Evolutionary conservation across 2,888 invertebrate genomes (phyloP).

Genomic region (Sialis fuliginosa): DNA sequence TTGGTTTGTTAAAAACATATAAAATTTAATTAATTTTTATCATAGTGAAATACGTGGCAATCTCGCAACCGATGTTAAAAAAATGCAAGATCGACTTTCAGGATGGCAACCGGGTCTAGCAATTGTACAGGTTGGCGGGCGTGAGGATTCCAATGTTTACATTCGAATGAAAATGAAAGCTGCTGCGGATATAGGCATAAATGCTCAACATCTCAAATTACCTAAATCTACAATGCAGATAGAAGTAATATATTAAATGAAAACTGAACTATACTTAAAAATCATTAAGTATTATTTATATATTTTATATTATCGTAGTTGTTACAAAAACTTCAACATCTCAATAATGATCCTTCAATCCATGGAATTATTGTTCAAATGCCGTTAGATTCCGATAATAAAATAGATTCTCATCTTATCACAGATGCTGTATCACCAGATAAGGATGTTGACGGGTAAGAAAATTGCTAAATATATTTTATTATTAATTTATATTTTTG

Average conservation of each 20-base stretch:
- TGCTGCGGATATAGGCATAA: slow-evolving; percentile 78
- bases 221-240: slow-evolving; percentile 63
- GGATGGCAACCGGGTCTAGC: slow-evolving; percentile 62
- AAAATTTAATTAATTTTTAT: slow-evolving; percentile 8
- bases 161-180: slow-evolving; percentile 91
- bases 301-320: slow-evolving; percentile 30
- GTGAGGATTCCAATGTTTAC: slow-evolving; percentile 97
- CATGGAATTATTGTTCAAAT: slow-evolving; percentile 96
- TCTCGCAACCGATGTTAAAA: slow-evolving; percentile 44
- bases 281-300: neutral
- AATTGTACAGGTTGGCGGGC: slow-evolving; percentile 89
- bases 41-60: slow-evolving; percentile 53
- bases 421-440: slow-evolving; percentile 74
- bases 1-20: slow-evolving; percentile 2
- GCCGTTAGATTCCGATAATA: slow-evolving; percentile 71
- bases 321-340: slow-evolving; percentile 42
- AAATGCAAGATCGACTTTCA: slow-evolving; percentile 34
- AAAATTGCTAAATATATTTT: slow-evolving; percentile 6
- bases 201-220: slow-evolving; percentile 60
- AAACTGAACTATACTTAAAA: neutral
- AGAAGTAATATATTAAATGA: slow-evolving; percentile 32
- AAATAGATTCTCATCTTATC: slow-evolving; percentile 72
- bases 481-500: slow-evolving; percentile 1
- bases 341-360: slow-evolving; percentile 69
- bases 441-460: slow-evolving; percentile 93